Percentiles rank a stretch among this genome's conserved stretches.
Conservation (phyloP, 2,113 vertebrate species). For the Shinisaurus crocodilurus region DNA sequence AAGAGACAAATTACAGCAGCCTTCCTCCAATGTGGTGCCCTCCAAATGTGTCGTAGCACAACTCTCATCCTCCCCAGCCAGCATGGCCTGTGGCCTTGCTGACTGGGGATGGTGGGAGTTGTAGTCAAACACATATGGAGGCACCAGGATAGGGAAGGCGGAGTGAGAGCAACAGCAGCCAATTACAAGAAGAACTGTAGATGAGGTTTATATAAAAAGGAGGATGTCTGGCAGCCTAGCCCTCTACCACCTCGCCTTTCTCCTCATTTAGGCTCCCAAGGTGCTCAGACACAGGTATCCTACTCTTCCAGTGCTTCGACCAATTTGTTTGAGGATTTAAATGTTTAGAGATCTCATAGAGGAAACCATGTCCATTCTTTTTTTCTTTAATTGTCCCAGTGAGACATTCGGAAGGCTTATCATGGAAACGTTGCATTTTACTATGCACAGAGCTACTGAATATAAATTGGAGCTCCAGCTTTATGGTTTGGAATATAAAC, state of each 20-base stretch:
- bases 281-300: background rate
- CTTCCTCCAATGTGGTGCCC: too few species aligned
- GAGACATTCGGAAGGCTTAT: background rate
- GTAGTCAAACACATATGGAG: too few species aligned
- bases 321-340: constrained; percentile 7
- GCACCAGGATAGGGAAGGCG: too few species aligned
- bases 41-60: too few species aligned
- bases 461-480: background rate
- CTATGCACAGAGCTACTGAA: background rate
- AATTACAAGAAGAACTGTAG: too few species aligned
- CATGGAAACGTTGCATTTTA: constrained; percentile 24
- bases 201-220: too few species aligned
- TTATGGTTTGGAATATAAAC: constrained; percentile 17
- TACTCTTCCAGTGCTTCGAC: too few species aligned
- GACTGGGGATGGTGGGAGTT: too few species aligned
- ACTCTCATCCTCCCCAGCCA: too few species aligned
- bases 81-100: too few species aligned
- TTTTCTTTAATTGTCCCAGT: background rate
- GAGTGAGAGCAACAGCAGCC: too few species aligned
- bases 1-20: too few species aligned
- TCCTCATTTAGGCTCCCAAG: background rate
- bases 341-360: background rate
- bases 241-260: background rate
- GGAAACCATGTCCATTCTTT: background rate
- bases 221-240: background rate